These are phyloP conservation scores for Solea senegalensis DNA, from an alignment of 2,113 vertebrate genomes.

Conservation along the genomic window DNA sequence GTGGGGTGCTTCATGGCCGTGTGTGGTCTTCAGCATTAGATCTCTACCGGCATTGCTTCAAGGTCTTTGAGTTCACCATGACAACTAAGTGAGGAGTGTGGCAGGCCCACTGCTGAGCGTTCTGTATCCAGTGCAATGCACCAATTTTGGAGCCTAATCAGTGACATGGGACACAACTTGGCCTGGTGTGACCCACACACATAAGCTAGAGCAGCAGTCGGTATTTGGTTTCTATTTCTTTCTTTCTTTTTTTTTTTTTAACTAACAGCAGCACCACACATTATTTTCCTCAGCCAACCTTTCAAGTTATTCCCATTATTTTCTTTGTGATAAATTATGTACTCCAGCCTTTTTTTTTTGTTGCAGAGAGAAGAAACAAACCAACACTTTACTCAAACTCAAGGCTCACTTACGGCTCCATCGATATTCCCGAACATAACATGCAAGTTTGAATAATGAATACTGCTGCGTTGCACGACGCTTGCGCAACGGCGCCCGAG, in stretches of 20 bases:
- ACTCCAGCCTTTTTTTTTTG: background rate
- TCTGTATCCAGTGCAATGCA: background rate
- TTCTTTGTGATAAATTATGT: background rate
- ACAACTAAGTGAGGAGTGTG: background rate
- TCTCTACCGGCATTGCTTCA: conserved; percentile 2
- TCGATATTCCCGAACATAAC: conserved; percentile 6
- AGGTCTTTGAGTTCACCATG: conserved; percentile 13
- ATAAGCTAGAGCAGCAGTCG: too few species aligned
- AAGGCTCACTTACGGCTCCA: conserved; percentile 4
- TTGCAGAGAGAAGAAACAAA: background rate
- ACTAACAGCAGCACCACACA: too few species aligned
- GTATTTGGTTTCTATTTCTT: too few species aligned
- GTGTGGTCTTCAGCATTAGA: background rate
- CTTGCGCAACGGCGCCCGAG: conserved; percentile 10
- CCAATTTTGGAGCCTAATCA: background rate
- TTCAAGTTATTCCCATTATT: too few species aligned
- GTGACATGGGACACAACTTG: background rate
- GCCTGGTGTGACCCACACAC: background rate
- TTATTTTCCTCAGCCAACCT: too few species aligned
- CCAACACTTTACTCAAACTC: conserved; percentile 6
- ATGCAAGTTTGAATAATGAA: conserved; percentile 25
- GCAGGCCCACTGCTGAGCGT: background rate
- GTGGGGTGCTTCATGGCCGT: too few species aligned
- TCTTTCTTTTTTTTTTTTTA: too few species aligned
- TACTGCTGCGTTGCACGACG: background rate